Evolutionary conservation across 1,140 invertebrate species (phyloP).

Genomic region (Drosophila erecta): DNA sequence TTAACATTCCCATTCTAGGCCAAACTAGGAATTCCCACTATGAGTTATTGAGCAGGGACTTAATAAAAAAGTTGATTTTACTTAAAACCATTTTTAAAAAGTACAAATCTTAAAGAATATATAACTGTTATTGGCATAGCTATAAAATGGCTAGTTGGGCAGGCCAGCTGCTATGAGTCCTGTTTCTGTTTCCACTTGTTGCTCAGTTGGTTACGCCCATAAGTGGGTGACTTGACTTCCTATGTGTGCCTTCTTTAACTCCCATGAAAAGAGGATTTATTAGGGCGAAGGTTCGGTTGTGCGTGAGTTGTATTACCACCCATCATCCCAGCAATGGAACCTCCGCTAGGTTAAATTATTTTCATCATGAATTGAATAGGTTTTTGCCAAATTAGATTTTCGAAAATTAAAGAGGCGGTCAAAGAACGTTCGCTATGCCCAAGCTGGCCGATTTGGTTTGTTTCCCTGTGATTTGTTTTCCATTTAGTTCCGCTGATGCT

Average conservation of each 20-base stretch:
- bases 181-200: conserved; percentile 44
- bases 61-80: no score
- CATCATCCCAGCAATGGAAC: no score
- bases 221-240: conserved; percentile 8
- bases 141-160: neutral
- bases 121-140: no score
- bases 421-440: neutral
- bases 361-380: no score
- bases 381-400: no score
- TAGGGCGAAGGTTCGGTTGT: neutral
- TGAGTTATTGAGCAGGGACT: no score
- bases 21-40: no score
- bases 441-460: neutral
- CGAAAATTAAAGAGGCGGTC: neutral
- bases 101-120: no score
- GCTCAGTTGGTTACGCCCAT: conserved; percentile 25
- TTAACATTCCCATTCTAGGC: no score
- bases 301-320: neutral
- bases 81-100: no score
- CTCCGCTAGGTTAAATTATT: no score
- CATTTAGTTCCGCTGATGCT: conserved; percentile 3
- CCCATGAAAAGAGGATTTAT: neutral
- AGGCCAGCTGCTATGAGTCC: conserved; percentile 1
- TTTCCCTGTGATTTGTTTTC: neutral
- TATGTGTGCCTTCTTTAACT: neutral